Percentiles rank a stretch among this genome's conserved stretches.
phyloP scores from a whole-genome alignment of 2,888 invertebrate species.

The Agrypnus murinus region DNA sequence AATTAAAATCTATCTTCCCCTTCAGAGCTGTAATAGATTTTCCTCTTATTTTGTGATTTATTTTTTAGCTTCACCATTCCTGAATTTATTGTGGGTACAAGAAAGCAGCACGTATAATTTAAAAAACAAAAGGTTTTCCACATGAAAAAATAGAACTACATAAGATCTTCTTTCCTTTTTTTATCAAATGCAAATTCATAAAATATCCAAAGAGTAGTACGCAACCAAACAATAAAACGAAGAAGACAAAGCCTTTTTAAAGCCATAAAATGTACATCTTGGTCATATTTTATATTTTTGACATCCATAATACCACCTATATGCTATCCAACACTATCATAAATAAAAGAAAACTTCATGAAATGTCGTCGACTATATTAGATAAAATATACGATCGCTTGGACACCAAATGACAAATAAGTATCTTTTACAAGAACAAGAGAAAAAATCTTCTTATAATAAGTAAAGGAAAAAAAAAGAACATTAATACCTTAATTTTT shows the following conservation, averaged over 20 bases:
- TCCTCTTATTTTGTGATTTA: too few species aligned
- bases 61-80: too few species aligned
- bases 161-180: not conserved
- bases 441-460: conserved; percentile 16
- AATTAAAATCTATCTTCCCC: too few species aligned
- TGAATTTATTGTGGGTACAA: too few species aligned
- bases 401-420: conserved; percentile 30
- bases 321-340: conserved; percentile 36
- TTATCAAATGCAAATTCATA: conserved; percentile 23
- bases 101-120: too few species aligned
- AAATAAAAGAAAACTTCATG: conserved; percentile 45
- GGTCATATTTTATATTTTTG: conserved; percentile 37
- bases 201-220: not conserved
- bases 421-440: conserved; percentile 5
- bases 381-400: conserved; percentile 25
- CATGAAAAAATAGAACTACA: not conserved
- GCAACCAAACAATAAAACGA: conserved; percentile 40
- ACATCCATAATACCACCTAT: conserved; percentile 39
- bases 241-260: conserved; percentile 41
- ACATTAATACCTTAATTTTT: conserved; percentile 31
- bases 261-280: conserved; percentile 34
- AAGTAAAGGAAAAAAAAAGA: not conserved
- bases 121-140: too few species aligned
- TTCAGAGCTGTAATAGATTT: too few species aligned
- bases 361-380: conserved; percentile 35